Evolutionary conservation across 2,113 vertebrate genomes (phyloP), one percentile per base, ranked within the genome.

Genomic region (Oxyruncus cristatus): DNA sequence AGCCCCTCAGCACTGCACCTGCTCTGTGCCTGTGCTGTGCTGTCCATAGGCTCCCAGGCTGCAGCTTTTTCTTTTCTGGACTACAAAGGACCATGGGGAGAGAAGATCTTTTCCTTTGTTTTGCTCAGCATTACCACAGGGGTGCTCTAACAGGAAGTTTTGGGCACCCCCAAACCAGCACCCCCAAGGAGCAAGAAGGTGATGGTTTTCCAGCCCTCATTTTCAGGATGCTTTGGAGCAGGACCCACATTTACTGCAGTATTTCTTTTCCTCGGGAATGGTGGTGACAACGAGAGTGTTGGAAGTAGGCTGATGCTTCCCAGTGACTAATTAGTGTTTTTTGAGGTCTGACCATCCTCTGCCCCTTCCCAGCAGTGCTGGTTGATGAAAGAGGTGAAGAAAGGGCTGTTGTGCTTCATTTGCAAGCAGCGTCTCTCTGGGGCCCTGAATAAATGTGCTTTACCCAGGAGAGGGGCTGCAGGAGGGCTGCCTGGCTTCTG

Each of bases 271-370:
- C 62, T 20, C 2, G 3, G 56, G 49, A 71, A 33, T 11, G 7
- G 33, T 2, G 42, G 30, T 62, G 70, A 55, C 4, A 23, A 10
- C 1, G 3, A n/a, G 33, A 35, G 16, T 3, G 0, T 2, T 71
- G 13, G 79, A 77, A 83, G 30, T 28, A 66, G 30, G 33, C n/a
- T 77, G 76, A 46, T 49, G 24, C 71, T 67, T 74, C 67, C 52
- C 47, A 9, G 37, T 59, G 82, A 80, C 30, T 77, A 59, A 80
- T 72, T n/a, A 53, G 11, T 7, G 6, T 22, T 72, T 79, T 93
- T 10, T 58, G 55, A 66, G 42, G 30, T 87, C 66, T 77, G 56
- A n/a, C 44, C n/a, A 39, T 68, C n/a, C 39, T 88, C 61, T 24
- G 56, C 9, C 52, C 62, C 27, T 61, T 82, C 82, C n/a, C 56